phyloP scores from a whole-genome alignment of 30 jellyfish, hydroid and myxozoan species.

The Hydractinia echinata region DNA sequence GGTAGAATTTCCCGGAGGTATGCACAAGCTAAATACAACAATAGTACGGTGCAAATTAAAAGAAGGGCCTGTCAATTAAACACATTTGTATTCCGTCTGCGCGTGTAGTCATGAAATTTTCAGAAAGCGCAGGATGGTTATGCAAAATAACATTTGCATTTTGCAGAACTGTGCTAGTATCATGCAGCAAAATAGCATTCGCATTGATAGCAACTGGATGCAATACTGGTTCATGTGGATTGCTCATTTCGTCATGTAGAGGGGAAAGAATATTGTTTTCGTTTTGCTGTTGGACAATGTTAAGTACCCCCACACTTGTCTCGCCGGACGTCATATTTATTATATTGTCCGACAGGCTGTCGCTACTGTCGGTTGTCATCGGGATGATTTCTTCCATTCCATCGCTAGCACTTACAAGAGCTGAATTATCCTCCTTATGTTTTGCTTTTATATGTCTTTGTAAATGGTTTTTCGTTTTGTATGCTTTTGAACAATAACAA shows the following conservation, averaged over 20 bases:
- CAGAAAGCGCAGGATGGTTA: slow-evolving; percentile 7
- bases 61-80: background rate
- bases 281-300: background rate
- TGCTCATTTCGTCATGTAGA: slow-evolving; percentile 3
- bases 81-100: slow-evolving; percentile 1
- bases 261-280: background rate
- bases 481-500: slow-evolving; percentile 11
- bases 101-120: background rate
- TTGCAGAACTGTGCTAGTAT: background rate
- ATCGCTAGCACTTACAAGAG: background rate
- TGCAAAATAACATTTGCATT: slow-evolving; percentile 8
- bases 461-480: background rate
- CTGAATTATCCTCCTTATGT: background rate
- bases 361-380: background rate
- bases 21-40: too few relatives aligned
- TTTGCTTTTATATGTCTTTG: background rate
- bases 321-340: background rate
- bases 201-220: background rate
- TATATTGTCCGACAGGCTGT: background rate
- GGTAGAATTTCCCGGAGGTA: too few relatives aligned
- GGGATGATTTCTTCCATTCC: background rate
- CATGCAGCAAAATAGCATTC: background rate
- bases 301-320: too few relatives aligned
- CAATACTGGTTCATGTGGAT: background rate
- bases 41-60: background rate